These are phyloP conservation scores for Drosophila niveifrons DNA, from an alignment of 2,888 invertebrate genomes.

Conservation along the genomic window DNA sequence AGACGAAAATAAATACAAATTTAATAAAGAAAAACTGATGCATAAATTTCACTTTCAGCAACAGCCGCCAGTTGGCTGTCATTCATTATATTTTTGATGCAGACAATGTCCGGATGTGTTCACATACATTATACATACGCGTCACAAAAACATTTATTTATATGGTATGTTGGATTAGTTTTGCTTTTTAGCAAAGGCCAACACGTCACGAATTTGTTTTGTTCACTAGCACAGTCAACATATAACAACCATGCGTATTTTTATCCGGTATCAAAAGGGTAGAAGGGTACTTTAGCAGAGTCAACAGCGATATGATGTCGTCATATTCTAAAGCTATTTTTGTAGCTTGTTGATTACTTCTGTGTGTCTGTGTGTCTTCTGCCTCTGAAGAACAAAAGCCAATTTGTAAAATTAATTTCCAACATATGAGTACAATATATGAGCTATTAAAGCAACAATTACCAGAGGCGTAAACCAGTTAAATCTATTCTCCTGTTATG, in stretches of 20 bases:
- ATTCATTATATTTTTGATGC: constrained; percentile 49
- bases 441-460: no score
- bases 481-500: no score
- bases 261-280: not conserved
- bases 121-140: constrained; percentile 7
- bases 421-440: no score
- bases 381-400: no score
- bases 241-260: not conserved
- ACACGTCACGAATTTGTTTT: constrained; percentile 42
- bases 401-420: no score
- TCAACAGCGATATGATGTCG: not conserved
- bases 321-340: no score
- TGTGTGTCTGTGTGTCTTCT: no score
- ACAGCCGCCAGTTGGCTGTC: constrained; percentile 39
- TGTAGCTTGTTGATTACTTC: no score
- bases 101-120: constrained; percentile 1
- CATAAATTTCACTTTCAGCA: constrained; percentile 57
- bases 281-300: not conserved
- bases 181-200: constrained; percentile 27
- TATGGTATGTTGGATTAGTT: constrained; percentile 33
- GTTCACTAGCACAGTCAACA: constrained; percentile 10
- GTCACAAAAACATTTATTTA: constrained; percentile 41
- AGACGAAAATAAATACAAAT: constrained; percentile 41
- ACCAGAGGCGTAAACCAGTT: no score
- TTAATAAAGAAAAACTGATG: constrained; percentile 25